A percentile compares a stretch with the other conserved stretches of the same genome.
Conservation (phyloP, 2,888 invertebrate species). For the Dynastes grantii region DNA sequence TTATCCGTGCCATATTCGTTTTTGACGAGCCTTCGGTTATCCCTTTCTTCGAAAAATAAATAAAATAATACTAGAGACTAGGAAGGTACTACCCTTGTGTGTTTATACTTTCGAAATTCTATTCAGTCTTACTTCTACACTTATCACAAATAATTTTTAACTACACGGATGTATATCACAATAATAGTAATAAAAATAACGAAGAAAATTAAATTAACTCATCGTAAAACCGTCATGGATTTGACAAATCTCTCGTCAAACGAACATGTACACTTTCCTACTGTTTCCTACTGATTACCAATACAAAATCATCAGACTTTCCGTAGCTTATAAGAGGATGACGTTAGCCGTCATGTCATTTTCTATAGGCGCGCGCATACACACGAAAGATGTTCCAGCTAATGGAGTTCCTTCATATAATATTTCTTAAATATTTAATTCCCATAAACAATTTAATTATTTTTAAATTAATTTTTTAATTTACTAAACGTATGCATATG, state of each 20-base stretch:
- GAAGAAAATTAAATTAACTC: constrained; percentile 39
- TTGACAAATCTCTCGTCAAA: constrained; percentile 31
- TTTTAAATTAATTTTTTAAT: too few relatives aligned
- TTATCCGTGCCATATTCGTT: constrained; percentile 31
- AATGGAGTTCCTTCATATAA: too few relatives aligned
- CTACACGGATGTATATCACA: constrained; percentile 41
- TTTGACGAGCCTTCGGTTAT: constrained; percentile 14
- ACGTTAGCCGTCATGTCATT: constrained; percentile 29
- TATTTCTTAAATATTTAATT: too few relatives aligned
- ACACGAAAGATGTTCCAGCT: too few relatives aligned
- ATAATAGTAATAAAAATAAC: constrained; percentile 41
- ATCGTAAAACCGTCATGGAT: constrained; percentile 47
- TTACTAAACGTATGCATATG: too few relatives aligned
- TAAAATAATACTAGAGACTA: constrained; percentile 32
- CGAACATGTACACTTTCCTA: constrained; percentile 18
- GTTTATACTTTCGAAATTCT: constrained; percentile 16
- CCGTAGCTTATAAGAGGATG: constrained; percentile 17
- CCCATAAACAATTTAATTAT: too few relatives aligned
- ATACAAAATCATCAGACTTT: constrained; percentile 34
- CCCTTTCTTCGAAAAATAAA: constrained; percentile 27
- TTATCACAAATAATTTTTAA: constrained; percentile 50
- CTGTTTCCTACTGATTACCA: not conserved
- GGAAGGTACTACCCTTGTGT: not conserved
- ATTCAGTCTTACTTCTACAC: constrained; percentile 49
- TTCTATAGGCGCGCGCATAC: constrained; percentile 18